Base-by-base conservation (phyloP, 2,113 vertebrate species). In the Limanda limanda region DNA sequence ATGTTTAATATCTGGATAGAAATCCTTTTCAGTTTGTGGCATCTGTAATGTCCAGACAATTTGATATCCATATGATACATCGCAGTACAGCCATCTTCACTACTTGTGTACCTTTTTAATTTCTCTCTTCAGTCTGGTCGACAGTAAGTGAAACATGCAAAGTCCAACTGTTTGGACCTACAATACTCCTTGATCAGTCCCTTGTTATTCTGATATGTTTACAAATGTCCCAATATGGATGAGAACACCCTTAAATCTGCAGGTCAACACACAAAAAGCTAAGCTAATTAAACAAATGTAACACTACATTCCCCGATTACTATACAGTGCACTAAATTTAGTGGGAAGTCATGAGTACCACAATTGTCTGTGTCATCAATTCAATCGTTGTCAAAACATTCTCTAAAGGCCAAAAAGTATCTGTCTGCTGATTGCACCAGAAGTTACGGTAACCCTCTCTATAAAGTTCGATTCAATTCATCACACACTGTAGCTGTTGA, bases 11-110 rank as follows among this genome's bases (percentile, higher is more conserved):
- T 67, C 18, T 81, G 52, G 10, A 27, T 31, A 35, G 18, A 37
- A 55, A 40, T 45, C 2, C 15, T 63, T 24, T 61, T n/a, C 48
- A 66, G 3, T 61, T 17, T 37, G 24, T 27, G 35, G 18, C 17
- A 11, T 12, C 20, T 56, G 23, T 35, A 54, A 25, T 31, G 8
- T 15, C 52, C 11, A 66, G 67, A 55, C 48, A 40, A 40, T 27
- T 75, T 52, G 59, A 25, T 37, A 42, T 27, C 66, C 71, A 70
- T 65, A 45, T 70, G 79, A 31, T 17, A 62, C 21, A 8, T 3
- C 42, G 11, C 11, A 56, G 11, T 37, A 27, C 20, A 67, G 55
- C n/a, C 45, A 31, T 27, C 9, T 40, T 65, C 31, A 45, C 12
- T 47, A 56, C 35, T 37, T 37, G 35, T 37, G 35, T 37, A 24